Conservation (phyloP, 1,140 invertebrate species). For the Homarus americanus region DNA sequence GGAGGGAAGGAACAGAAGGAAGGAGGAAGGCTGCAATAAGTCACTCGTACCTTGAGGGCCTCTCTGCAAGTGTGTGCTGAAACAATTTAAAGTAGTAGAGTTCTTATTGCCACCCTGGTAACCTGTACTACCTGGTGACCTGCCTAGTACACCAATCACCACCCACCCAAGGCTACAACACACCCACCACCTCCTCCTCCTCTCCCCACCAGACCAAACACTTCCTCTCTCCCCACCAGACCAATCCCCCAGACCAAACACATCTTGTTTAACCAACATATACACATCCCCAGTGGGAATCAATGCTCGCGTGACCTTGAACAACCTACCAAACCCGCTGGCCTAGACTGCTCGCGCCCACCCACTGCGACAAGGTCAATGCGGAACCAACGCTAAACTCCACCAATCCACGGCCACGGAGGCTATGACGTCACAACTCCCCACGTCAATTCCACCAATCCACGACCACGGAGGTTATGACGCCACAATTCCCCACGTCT, state of each 20-base stretch:
- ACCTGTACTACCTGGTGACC: no score
- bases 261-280: neutral
- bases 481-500: neutral
- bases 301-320: neutral
- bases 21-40: no score
- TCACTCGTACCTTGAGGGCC: no score
- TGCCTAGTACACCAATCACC: no score
- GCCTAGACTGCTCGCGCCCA: neutral
- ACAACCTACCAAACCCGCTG: neutral
- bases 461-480: neutral
- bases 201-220: no score
- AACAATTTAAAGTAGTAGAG: no score
- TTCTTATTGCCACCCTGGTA: no score
- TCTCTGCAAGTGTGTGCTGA: no score
- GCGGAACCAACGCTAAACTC: neutral
- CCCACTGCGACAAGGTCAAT: constrained; percentile 54
- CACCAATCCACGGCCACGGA: constrained; percentile 6
- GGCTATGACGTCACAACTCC: neutral
- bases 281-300: neutral
- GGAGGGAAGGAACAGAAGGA: neutral
- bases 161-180: no score
- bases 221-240: neutral
- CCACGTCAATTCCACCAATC: no score
- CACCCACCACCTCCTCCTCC: no score
- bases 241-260: neutral